Percentiles rank a stretch among this genome's conserved stretches.
These are phyloP conservation scores for Nesidiocoris tenuis DNA, from an alignment of 2,888 invertebrate genomes.

Conservation along the genomic window DNA sequence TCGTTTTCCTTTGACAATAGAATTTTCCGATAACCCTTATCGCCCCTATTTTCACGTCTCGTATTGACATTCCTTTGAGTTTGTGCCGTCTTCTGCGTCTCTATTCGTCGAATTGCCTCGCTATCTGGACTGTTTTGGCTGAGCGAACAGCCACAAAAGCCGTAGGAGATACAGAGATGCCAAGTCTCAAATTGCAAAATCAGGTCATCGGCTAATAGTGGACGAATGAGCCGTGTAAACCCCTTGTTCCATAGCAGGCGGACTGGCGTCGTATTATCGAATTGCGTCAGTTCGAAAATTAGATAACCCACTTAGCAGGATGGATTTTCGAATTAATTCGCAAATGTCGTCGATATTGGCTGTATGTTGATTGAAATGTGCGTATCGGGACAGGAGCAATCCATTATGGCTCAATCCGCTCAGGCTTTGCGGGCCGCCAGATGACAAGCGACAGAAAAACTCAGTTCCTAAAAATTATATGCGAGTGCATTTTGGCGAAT, in stretches of 20 bases:
- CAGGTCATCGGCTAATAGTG: background rate
- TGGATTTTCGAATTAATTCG: background rate
- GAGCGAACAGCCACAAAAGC: background rate
- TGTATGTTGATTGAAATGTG: background rate
- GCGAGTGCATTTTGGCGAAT: background rate
- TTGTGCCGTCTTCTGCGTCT: background rate
- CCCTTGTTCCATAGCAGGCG: background rate
- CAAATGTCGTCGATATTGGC: background rate
- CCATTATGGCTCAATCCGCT: too few species aligned
- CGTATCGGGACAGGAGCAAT: background rate
- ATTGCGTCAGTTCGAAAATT: too few species aligned
- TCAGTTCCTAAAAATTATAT: too few species aligned
- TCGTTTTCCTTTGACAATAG: too few species aligned
- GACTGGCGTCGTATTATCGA: background rate
- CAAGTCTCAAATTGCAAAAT: background rate
- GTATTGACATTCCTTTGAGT: background rate
- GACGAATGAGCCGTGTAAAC: background rate
- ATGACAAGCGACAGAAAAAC: too few species aligned
- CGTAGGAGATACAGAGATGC: background rate
- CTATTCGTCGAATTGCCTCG: background rate
- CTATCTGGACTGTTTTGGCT: background rate
- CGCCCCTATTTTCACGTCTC: background rate
- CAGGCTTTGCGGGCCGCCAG: too few species aligned
- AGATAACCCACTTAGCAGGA: background rate
- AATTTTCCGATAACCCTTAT: too few species aligned